Evolutionary conservation across 2,797 vertebrate species (phyloP), one percentile per base, ranked within the genome.

Genomic region (Melanotaenia trifasciata): DNA sequence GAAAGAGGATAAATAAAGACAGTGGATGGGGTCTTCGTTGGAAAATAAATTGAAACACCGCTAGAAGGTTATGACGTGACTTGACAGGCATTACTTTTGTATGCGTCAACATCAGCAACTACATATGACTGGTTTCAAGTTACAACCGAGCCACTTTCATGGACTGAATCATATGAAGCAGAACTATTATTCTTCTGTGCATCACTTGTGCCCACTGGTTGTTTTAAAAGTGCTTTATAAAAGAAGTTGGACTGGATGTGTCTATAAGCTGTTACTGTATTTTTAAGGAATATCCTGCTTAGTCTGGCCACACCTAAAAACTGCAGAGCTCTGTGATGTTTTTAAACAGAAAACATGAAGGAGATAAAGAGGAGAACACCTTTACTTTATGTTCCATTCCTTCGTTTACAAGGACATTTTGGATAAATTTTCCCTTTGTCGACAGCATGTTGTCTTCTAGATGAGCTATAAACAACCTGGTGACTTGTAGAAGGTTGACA

Each of bases 401-500:
- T 16, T 35, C 11, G 47, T 36, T 18, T 24, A 61, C 2, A 28
- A 40, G 14, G 13, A 58, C 38, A 35, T 61, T 36, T 18, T 45
- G 20, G 61, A 38, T 38, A 5, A 56, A 3, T 10, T 53, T 66
- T 63, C 1, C 20, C 61, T 62, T 61, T n/a, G 5, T 51, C 50
- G 20, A 60, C 40, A 33, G 7, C 32, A 56, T 30, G 26, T n/a
- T 56, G 43, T 51, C 71, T 7, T 58, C 2, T 24, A 28, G 58
- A 40, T 33, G 35, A 35, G 47, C 18, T 61, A 47, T 58, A 67
- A 73, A 67, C 30, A 74, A 56, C n/a, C 3, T 10, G 0, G 40
- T 24, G 24, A 58, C 64, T 38, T 56, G 13, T 40, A 5, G 50
- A 66, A 57, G 43, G 64, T 16, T 22, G 58, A 71, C 60, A 71